A percentile compares a stretch with the other conserved stretches of the same genome.
Conservation (phyloP, 2,888 invertebrate genomes). For the Ichneumoninae sp. region DNA sequence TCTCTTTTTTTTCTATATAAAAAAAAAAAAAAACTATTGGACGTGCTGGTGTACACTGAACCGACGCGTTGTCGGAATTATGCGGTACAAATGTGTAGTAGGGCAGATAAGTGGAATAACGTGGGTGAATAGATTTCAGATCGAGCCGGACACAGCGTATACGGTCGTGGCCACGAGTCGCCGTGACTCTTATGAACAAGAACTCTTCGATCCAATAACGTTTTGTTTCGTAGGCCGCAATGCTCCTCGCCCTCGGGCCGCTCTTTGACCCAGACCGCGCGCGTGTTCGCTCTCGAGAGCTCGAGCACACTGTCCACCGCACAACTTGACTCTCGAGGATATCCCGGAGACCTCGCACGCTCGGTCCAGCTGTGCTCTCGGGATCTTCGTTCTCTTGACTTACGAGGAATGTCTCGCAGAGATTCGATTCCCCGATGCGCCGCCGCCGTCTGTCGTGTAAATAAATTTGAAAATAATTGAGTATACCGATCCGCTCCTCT, state of each 20-base stretch:
- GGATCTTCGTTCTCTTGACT: constrained; percentile 55
- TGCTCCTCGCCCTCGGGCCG: constrained; percentile 46
- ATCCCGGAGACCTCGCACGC: constrained; percentile 29
- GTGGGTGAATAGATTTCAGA: not conserved
- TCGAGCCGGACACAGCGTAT: not conserved
- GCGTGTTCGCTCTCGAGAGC: constrained; percentile 34
- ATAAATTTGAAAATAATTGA: constrained; percentile 67
- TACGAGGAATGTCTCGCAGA: constrained; percentile 57
- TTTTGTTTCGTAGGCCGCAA: constrained; percentile 36
- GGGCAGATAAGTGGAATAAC: not conserved
- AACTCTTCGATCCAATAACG: constrained; percentile 32
- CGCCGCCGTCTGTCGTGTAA: constrained; percentile 52
- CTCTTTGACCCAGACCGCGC: constrained; percentile 54
- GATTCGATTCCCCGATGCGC: constrained; percentile 64
- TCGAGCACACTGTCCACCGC: constrained; percentile 2
- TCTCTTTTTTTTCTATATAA: not conserved
- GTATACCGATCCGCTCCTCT: constrained; percentile 51
- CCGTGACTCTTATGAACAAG: constrained; percentile 29
- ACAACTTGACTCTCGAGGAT: constrained; percentile 19
- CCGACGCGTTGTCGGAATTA: too few species aligned
- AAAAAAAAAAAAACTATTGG: too few species aligned
- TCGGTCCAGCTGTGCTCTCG: constrained; percentile 14
- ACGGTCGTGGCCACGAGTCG: constrained; percentile 21
- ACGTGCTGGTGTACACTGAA: too few species aligned
- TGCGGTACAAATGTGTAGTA: too few species aligned